Evolutionary conservation across 1,140 invertebrate species (phyloP).

Genomic region (Drosophila grimshawi): DNA sequence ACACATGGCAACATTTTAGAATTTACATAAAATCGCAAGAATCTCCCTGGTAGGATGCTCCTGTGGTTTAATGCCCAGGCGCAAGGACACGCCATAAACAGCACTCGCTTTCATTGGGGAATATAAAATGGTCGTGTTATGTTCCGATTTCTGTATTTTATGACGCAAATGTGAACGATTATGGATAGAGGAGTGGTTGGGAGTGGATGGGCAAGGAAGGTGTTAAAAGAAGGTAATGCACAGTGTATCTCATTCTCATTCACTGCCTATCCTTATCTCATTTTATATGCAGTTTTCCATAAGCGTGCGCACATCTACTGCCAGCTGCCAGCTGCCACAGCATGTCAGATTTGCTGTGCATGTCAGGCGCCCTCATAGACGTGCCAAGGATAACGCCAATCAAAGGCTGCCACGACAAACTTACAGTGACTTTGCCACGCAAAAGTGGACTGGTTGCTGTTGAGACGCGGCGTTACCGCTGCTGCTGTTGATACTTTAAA

Average conservation of each 20-base stretch:
- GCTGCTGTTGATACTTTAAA: slow-evolving; percentile 31
- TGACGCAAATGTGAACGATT: slow-evolving; percentile 63
- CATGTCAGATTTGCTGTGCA: slow-evolving; percentile 70
- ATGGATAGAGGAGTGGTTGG: slow-evolving; percentile 40
- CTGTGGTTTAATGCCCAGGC: slow-evolving; percentile 13
- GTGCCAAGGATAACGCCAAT: slow-evolving; percentile 76
- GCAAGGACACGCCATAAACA: slow-evolving; percentile 17
- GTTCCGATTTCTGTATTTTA: slow-evolving; percentile 64
- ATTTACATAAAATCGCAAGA: neutral
- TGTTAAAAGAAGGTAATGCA: slow-evolving; percentile 34
- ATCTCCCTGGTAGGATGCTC: neutral
- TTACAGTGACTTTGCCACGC: slow-evolving; percentile 3
- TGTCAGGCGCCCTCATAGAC: slow-evolving; percentile 51
- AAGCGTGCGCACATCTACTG: slow-evolving; percentile 40
- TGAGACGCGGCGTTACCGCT: slow-evolving; percentile 4
- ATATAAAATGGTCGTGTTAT: slow-evolving; percentile 57
- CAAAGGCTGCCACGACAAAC: slow-evolving; percentile 28
- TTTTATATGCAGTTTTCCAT: slow-evolving; percentile 30
- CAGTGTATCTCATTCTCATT: neutral
- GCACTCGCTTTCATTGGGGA: slow-evolving; percentile 18
- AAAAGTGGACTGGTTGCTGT: neutral
- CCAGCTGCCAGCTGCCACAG: slow-evolving; percentile 74
- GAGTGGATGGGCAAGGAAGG: neutral
- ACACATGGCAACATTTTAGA: no score
- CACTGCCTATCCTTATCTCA: neutral